These are phyloP conservation scores for Pteruthius melanotis DNA, from an alignment of 2,113 vertebrate species.

Conservation along the genomic window DNA sequence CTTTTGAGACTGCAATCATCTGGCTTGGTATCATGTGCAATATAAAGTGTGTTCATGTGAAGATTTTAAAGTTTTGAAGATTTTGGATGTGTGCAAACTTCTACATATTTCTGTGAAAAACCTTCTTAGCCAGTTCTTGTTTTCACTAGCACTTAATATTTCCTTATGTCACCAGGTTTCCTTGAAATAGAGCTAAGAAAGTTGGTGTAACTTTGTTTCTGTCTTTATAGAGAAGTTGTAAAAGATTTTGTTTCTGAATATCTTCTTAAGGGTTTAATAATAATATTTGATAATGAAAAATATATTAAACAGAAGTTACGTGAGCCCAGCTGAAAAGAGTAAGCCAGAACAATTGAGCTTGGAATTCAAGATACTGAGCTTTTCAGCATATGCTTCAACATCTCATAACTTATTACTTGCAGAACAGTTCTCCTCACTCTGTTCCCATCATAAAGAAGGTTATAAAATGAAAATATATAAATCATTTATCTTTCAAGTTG, in stretches of 20 bases:
- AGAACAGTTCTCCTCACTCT: constrained; percentile 57
- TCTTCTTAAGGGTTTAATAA: constrained; percentile 3
- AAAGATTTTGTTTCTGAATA: neutral
- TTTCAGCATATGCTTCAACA: constrained; percentile 65
- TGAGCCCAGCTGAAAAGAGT: constrained; percentile 5
- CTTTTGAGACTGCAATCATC: neutral
- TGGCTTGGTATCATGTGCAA: neutral
- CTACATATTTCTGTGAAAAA: neutral
- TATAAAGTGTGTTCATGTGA: neutral
- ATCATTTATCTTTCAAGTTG: constrained; percentile 67
- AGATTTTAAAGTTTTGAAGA: neutral
- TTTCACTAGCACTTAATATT: neutral
- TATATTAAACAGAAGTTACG: constrained; percentile 20
- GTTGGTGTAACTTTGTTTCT: neutral
- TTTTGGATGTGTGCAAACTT: neutral
- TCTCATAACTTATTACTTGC: constrained; percentile 63
- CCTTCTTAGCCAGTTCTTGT: neutral
- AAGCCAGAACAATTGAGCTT: neutral
- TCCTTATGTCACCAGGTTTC: neutral
- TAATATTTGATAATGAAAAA: constrained; percentile 45
- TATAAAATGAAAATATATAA: constrained; percentile 71
- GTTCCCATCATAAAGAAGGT: constrained; percentile 35
- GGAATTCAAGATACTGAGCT: constrained; percentile 47
- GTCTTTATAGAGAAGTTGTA: neutral
- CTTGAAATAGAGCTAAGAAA: neutral